A percentile compares a stretch with the other conserved stretches of the same genome.
phyloP scores from a whole-genome alignment of 2,797 vertebrate genomes.

The Esox masquinongy region DNA sequence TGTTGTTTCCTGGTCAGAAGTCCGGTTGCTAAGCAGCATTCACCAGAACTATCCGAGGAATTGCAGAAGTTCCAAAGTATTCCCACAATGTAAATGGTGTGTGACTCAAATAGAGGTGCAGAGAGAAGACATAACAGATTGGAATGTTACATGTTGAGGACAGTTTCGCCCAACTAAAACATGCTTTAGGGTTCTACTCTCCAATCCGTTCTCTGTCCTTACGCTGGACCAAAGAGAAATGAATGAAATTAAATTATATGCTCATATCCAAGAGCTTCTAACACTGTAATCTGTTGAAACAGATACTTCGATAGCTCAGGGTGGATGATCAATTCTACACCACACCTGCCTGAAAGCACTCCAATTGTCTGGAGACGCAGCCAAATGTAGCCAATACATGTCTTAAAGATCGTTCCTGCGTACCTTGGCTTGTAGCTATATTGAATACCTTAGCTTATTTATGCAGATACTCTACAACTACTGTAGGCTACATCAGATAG shows the following conservation, averaged over 20 bases:
- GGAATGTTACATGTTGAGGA: slow-evolving; percentile 65
- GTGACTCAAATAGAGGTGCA: slow-evolving; percentile 53
- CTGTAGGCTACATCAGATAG: not conserved
- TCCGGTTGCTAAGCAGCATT: not conserved
- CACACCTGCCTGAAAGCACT: not conserved
- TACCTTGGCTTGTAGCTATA: too few species aligned
- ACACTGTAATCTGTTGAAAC: slow-evolving; percentile 38
- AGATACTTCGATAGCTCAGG: not conserved
- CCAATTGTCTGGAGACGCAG: not conserved
- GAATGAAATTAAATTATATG: slow-evolving; percentile 41
- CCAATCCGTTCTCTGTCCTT: slow-evolving; percentile 41
- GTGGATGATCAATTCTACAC: slow-evolving; percentile 7
- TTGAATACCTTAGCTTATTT: not conserved
- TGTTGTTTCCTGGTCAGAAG: not conserved
- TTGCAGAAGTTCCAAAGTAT: slow-evolving; percentile 39
- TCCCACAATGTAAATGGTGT: slow-evolving; percentile 62
- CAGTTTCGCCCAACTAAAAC: slow-evolving; percentile 61
- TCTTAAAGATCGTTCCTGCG: not conserved
- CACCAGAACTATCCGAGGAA: not conserved
- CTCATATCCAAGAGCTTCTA: slow-evolving; percentile 39
- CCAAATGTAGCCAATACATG: not conserved
- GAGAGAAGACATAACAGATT: slow-evolving; percentile 59
- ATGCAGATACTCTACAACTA: not conserved
- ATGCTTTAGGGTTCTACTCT: slow-evolving; percentile 56
- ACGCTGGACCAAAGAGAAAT: slow-evolving; percentile 59